phyloP scores from a whole-genome alignment of 2,797 vertebrate genomes.

The Pangasius krempfi region DNA sequence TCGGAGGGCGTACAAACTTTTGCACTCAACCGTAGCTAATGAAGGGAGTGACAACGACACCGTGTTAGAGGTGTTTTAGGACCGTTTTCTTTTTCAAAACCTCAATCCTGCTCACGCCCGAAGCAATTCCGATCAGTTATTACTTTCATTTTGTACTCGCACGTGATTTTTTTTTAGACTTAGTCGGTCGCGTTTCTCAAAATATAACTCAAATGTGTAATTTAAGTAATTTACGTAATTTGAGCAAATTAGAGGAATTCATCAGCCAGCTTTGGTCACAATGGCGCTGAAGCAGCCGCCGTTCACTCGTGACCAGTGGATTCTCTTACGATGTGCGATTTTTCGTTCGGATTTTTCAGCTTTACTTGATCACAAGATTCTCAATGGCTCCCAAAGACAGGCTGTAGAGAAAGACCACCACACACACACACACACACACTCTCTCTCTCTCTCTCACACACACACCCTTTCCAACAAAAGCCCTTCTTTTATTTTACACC shows the following conservation, averaged over 20 bases:
- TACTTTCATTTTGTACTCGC: background rate
- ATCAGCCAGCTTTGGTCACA: background rate
- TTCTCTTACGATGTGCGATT: background rate
- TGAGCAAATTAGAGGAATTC: background rate
- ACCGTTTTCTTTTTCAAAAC: background rate
- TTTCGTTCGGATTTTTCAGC: background rate
- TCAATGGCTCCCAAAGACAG: background rate
- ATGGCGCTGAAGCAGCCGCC: background rate
- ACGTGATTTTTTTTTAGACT: background rate
- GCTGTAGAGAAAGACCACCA: background rate
- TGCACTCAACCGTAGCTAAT: background rate
- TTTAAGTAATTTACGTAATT: background rate
- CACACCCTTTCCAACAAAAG: background rate
- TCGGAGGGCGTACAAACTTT: background rate
- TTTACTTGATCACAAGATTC: background rate
- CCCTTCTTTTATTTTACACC: background rate
- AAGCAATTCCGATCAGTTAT: background rate
- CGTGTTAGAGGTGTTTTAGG: background rate
- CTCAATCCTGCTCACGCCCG: background rate
- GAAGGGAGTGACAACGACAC: too few relatives aligned
- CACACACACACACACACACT: background rate
- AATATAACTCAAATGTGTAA: background rate
- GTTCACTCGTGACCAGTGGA: background rate
- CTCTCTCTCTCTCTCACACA: background rate
- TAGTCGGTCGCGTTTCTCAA: background rate